Evolutionary conservation across 2,797 vertebrate genomes (phyloP).

Genomic region (Mus spretus): DNA sequence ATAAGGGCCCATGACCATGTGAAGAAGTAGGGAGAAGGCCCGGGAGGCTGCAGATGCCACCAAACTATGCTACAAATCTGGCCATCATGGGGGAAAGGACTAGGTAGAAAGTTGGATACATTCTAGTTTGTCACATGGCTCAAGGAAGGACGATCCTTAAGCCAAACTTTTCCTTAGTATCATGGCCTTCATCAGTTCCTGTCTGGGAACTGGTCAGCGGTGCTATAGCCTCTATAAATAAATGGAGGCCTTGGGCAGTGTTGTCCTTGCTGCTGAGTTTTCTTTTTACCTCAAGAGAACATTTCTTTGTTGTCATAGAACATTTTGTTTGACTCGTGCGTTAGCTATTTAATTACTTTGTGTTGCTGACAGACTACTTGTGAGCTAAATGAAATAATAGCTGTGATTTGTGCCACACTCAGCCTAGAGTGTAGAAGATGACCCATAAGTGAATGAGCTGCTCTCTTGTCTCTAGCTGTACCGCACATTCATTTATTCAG

Average conservation of each 20-base stretch:
- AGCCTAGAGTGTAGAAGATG: background rate
- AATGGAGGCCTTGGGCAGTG: background rate
- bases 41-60: background rate
- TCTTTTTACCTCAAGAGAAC: slow-evolving; percentile 4
- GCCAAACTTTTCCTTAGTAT: background rate
- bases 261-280: background rate
- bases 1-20: background rate
- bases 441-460: background rate
- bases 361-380: slow-evolving; percentile 16
- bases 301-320: slow-evolving; percentile 53
- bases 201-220: background rate
- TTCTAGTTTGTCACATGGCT: background rate
- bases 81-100: background rate
- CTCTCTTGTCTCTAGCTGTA: background rate
- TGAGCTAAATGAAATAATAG: slow-evolving; percentile 49
- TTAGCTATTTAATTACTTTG: slow-evolving; percentile 58
- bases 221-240: background rate
- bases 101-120: background rate
- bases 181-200: background rate
- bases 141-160: background rate
- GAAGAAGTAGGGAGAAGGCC: background rate
- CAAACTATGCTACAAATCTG: background rate
- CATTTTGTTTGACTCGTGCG: slow-evolving; percentile 20
- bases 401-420: fast-evolving
- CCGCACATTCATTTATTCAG: background rate